A percentile compares a stretch with the other conserved stretches of the same genome.
phyloP scores from a whole-genome alignment of 2,888 invertebrate species.

The Metacarcinus magister region DNA sequence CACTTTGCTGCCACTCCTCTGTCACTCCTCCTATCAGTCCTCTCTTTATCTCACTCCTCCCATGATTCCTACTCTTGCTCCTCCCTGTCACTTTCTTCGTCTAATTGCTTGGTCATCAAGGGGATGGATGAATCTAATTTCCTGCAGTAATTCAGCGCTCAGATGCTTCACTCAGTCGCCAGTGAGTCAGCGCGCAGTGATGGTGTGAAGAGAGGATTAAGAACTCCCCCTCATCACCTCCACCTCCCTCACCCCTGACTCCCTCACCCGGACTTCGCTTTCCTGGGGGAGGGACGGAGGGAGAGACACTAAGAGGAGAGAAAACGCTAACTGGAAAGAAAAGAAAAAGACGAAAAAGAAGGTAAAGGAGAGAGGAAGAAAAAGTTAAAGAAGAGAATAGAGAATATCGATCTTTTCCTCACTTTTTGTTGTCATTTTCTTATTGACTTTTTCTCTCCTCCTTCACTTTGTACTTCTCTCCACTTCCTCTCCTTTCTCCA shows the following conservation, averaged over 20 bases:
- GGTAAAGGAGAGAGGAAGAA: background rate
- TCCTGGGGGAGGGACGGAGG: background rate
- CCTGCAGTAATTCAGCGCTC: background rate
- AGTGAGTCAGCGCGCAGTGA: background rate
- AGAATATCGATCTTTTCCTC: background rate
- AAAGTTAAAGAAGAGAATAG: background rate
- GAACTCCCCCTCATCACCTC: background rate
- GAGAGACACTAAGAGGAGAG: background rate
- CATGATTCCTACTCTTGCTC: background rate
- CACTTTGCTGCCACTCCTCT: too few species aligned
- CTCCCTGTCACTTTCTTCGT: background rate
- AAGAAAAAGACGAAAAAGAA: background rate
- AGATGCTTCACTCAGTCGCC: background rate
- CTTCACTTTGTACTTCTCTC: background rate
- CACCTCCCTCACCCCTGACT: background rate
- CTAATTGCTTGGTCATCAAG: constrained; percentile 32
- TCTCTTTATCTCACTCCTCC: too few species aligned
- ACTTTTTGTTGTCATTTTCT: background rate
- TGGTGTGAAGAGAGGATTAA: background rate
- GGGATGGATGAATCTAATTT: background rate
- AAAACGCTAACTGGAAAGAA: background rate
- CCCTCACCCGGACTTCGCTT: background rate
- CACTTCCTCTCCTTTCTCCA: background rate
- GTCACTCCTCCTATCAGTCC: background rate
- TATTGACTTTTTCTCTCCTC: background rate